Evolutionary conservation across 2,888 invertebrate species (phyloP).

Genomic region (Luperina nickerlii): DNA sequence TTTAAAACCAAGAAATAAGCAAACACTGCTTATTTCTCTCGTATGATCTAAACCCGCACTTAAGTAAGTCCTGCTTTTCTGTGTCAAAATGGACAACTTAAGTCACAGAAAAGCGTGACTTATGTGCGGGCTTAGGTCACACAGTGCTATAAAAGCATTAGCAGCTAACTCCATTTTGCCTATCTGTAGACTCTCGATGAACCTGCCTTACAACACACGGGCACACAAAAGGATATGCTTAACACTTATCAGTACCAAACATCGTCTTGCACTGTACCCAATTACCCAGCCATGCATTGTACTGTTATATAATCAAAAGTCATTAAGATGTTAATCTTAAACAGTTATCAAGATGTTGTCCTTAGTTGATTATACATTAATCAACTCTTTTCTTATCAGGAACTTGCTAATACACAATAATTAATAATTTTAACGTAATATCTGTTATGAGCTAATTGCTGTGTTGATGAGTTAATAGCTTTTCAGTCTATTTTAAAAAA

Average conservation of each 20-base stretch:
- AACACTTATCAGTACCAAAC: not conserved
- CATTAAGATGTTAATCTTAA: slow-evolving; percentile 2
- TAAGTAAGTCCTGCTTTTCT: too few species aligned
- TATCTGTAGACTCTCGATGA: not conserved
- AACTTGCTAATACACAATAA: slow-evolving; percentile 21
- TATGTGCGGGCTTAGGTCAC: too few species aligned
- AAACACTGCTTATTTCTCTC: too few species aligned
- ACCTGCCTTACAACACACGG: not conserved
- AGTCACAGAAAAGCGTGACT: too few species aligned
- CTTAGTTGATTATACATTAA: slow-evolving; percentile 10
- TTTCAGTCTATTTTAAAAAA: slow-evolving; percentile 1
- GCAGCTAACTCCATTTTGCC: not conserved
- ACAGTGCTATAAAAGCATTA: not conserved
- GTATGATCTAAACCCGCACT: too few species aligned
- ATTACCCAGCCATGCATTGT: not conserved
- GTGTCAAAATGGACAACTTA: too few species aligned
- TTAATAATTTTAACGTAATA: not conserved
- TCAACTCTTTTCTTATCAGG: slow-evolving; percentile 38
- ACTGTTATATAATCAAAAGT: slow-evolving; percentile 8
- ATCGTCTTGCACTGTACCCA: not conserved
- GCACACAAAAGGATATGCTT: not conserved
- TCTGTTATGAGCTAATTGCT: not conserved
- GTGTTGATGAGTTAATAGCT: not conserved
- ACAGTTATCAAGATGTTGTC: not conserved
- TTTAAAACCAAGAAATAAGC: too few species aligned